Evolutionary conservation across 2,113 vertebrate genomes (phyloP).

Genomic region (Amia ocellicauda): DNA sequence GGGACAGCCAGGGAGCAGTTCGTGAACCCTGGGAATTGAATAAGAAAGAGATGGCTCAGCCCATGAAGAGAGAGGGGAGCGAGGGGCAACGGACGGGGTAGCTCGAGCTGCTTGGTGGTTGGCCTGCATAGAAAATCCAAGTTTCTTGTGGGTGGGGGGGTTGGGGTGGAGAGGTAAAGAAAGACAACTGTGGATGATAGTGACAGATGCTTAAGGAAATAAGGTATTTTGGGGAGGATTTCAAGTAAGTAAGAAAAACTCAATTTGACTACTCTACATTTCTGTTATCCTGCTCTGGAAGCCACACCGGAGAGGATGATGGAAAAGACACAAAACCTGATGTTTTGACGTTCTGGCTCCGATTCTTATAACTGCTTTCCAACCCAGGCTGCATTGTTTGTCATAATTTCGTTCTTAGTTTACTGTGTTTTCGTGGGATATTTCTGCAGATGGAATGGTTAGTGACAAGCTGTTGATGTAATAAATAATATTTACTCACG

Average conservation of each 20-base stretch:
- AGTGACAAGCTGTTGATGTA: background rate
- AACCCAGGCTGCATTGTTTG: too few relatives aligned
- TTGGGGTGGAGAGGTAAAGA: slow-evolving; percentile 5
- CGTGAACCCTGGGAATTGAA: slow-evolving; percentile 36
- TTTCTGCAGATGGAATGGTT: background rate
- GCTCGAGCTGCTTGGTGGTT: background rate
- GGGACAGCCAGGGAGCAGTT: slow-evolving; percentile 45
- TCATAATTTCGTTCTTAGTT: too few relatives aligned
- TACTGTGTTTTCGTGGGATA: too few relatives aligned
- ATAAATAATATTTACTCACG: background rate
- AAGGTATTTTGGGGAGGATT: background rate
- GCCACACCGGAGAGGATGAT: too few relatives aligned
- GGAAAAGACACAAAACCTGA: too few relatives aligned
- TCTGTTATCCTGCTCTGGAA: too few relatives aligned
- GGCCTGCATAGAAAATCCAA: background rate
- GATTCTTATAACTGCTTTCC: too few relatives aligned
- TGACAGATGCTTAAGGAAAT: slow-evolving; percentile 14
- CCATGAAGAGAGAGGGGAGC: slow-evolving; percentile 15
- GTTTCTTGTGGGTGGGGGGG: slow-evolving; percentile 8
- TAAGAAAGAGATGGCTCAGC: slow-evolving; percentile 41
- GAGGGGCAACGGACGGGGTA: background rate
- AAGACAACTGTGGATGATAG: slow-evolving; percentile 6
- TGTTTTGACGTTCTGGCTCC: too few relatives aligned
- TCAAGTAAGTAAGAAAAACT: background rate
- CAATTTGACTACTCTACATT: background rate